Evolutionary conservation across 2,888 invertebrate species (phyloP).

Genomic region (Thymelicus sylvestris): DNA sequence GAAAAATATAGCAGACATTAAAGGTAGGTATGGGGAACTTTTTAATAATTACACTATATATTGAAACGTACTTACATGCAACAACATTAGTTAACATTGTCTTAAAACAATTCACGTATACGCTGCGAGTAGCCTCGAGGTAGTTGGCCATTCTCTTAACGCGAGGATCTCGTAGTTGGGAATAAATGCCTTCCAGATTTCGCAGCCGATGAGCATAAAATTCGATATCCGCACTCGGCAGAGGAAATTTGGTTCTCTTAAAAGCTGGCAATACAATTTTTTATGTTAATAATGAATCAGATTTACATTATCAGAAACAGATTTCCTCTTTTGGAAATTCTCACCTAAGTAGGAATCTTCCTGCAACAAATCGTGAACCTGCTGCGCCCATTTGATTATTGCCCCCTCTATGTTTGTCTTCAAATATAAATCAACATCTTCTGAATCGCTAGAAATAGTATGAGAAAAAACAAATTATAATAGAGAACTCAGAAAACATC

Average conservation of each 20-base stretch:
- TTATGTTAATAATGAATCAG: background rate
- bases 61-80: slow-evolving; percentile 81
- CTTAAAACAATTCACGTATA: slow-evolving; percentile 91
- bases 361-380: slow-evolving; percentile 91
- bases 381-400: slow-evolving; percentile 93
- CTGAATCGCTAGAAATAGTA: slow-evolving; percentile 70
- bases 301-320: background rate
- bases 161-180: slow-evolving; percentile 92
- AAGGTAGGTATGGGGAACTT: background rate
- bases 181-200: slow-evolving; percentile 94
- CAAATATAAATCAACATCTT: slow-evolving; percentile 87
- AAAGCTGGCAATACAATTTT: slow-evolving; percentile 71
- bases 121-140: slow-evolving; percentile 91
- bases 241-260: slow-evolving; percentile 88
- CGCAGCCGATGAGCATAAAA: slow-evolving; percentile 92
- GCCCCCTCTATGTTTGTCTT: slow-evolving; percentile 94
- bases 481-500: background rate
- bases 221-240: slow-evolving; percentile 89
- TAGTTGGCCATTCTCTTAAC: slow-evolving; percentile 93
- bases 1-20: too few species aligned
- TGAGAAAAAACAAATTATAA: too few species aligned
- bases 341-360: slow-evolving; percentile 88
- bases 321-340: background rate
- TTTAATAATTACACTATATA: background rate
- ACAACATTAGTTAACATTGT: slow-evolving; percentile 91